Percentiles rank a stretch among this genome's conserved stretches.
phyloP scores from a whole-genome alignment of 2,113 vertebrate species.

The Copsychus sechellarum region DNA sequence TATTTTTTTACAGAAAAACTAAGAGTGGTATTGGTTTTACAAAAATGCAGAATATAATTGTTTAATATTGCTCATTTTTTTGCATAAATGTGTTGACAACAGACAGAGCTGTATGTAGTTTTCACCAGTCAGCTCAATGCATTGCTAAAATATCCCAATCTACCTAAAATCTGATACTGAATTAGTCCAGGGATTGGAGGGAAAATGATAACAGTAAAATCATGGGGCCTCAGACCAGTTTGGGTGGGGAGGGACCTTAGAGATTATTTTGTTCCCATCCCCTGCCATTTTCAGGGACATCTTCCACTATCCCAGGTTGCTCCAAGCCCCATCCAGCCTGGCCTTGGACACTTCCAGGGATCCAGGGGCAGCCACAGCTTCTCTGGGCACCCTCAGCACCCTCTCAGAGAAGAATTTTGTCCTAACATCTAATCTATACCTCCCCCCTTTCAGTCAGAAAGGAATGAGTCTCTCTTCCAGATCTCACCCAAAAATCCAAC shows the following conservation, averaged over 20 bases:
- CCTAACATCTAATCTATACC: not conserved
- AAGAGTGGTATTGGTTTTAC: not conserved
- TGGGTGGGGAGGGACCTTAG: not conserved
- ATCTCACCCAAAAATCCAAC: not conserved
- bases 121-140: not conserved
- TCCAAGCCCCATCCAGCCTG: rapidly evolving
- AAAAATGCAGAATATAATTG: not conserved
- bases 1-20: not conserved
- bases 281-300: not conserved
- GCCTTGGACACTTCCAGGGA: not conserved
- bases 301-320: rapidly evolving
- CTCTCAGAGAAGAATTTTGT: not conserved
- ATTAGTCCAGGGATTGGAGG: not conserved
- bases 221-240: no score
- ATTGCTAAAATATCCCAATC: not conserved
- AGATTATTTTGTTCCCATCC: rapidly evolving
- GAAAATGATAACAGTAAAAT: not conserved
- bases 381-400: rapidly evolving
- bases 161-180: not conserved
- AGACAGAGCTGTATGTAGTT: not conserved
- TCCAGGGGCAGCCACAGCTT: not conserved
- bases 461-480: not conserved
- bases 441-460: not conserved
- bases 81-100: not conserved
- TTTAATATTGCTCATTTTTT: not conserved